Evolutionary conservation across 2,797 vertebrate genomes (phyloP).

Genomic region (Bryconaethiops microstoma): DNA sequence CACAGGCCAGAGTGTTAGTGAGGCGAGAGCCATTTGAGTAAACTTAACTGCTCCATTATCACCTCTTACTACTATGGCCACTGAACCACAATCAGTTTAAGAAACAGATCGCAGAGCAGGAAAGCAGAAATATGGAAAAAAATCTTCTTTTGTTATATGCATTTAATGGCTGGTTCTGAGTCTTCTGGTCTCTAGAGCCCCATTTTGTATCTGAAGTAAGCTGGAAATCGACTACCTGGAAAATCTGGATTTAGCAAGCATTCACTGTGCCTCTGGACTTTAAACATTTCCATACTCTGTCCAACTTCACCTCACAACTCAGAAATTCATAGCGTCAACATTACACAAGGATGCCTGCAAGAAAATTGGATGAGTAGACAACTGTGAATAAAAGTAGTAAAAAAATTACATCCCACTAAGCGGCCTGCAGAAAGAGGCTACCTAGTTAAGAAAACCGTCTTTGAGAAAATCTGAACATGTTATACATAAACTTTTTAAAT

Average conservation of each 20-base stretch:
- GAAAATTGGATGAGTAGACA: too few species aligned
- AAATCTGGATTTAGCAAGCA: not conserved
- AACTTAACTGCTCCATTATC: constrained; percentile 24
- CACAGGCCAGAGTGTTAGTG: constrained; percentile 6
- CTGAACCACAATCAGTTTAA: constrained; percentile 15
- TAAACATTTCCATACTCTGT: too few species aligned
- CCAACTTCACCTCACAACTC: too few species aligned
- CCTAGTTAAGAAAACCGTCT: too few species aligned
- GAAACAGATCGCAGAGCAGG: constrained; percentile 25
- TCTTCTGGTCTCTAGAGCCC: not conserved
- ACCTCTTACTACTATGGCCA: constrained; percentile 7
- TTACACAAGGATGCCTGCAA: too few species aligned
- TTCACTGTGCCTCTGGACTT: not conserved
- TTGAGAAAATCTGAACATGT: too few species aligned
- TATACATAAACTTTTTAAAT: not conserved
- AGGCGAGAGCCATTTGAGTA: not conserved
- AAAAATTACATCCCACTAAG: too few species aligned
- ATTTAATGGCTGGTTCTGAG: constrained; percentile 31
- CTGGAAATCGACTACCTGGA: not conserved
- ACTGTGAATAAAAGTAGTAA: too few species aligned
- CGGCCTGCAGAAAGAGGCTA: too few species aligned
- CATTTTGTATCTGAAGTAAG: not conserved
- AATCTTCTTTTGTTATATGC: not conserved
- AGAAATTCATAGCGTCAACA: too few species aligned
- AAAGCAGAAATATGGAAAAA: constrained; percentile 31